A percentile compares a stretch with the other conserved stretches of the same genome.
phyloP scores from a whole-genome alignment of 2,113 vertebrate genomes.

The Xerus inauris region DNA sequence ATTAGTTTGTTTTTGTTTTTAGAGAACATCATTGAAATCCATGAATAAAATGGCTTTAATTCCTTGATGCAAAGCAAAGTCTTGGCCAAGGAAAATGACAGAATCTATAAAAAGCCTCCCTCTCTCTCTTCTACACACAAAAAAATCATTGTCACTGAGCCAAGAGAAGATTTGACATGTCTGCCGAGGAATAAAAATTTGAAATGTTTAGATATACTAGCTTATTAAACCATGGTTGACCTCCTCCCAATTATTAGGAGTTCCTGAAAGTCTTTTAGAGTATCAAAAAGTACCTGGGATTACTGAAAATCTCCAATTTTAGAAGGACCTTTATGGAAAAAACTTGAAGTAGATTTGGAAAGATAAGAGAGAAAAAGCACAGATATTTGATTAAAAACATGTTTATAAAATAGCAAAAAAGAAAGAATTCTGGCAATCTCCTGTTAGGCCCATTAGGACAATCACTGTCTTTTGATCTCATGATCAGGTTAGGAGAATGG shows the following conservation, averaged over 20 bases:
- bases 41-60: not conserved
- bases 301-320: not conserved
- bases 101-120: not conserved
- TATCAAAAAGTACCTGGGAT: not conserved
- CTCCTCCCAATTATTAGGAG: not conserved
- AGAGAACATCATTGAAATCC: not conserved
- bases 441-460: not conserved
- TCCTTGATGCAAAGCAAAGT: not conserved
- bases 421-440: not conserved
- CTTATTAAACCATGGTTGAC: not conserved
- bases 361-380: not conserved
- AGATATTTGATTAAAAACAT: not conserved
- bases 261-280: constrained; percentile 21
- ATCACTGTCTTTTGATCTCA: not conserved
- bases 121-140: not conserved
- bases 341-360: constrained; percentile 48
- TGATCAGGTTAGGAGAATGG: not conserved
- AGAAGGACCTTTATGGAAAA: constrained; percentile 1
- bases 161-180: not conserved
- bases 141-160: not conserved
- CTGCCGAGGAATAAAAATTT: not conserved
- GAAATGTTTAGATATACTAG: rapidly evolving
- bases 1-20: constrained; percentile 16
- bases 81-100: constrained; percentile 3
- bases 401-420: not conserved